Base-by-base conservation (phyloP, 2,888 invertebrate species). In the Galerucella calmariensis region DNA sequence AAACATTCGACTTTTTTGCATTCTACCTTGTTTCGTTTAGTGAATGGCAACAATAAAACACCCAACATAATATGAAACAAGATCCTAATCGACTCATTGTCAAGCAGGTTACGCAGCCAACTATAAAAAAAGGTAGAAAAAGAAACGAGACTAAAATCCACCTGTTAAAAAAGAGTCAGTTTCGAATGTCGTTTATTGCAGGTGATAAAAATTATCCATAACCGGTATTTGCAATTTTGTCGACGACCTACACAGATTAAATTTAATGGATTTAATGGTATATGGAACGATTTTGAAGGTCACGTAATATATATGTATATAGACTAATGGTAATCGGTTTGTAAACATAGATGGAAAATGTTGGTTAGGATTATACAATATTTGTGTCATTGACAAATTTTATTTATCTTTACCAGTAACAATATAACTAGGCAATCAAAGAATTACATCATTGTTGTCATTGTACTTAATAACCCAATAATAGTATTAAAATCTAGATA, bases 161-260 rank as follows among this genome's bases (percentile, higher is more conserved):
- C 73, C 73, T 74, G 73, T 69, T 74, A 59, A 58, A 72, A 69
- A 73, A 69, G 8, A 69, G 66, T 74, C 65, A 59, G 65, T 74
- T 74, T 74, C 51, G 63, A 69, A 67, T 65, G 68, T 61, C 35
- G 61, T 59, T 61, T 62, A 62, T 65, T 67, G 69, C 73, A 73
- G 73, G 69, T 66, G 73, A 73, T 73, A 66, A 69, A 73, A 73
- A 66, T 62, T 48, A 69, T 24, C 61, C 58, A 27, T 65, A 69
- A 69, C 62, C 68, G 73, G 63, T 69, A 69, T 65, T 66, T 65
- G 66, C 62, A 63, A 69, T 74, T 74, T 74, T 44, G 69, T 74
- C 66, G 69, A 74, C 66, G 68, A 66, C 69, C 73, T 74, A 69
- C 73, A 69, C 73, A 59, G 63, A 69, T 66, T 69, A 74, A 66